Base-by-base conservation (phyloP, 2,888 invertebrate genomes). In the Perdita meconis region DNA sequence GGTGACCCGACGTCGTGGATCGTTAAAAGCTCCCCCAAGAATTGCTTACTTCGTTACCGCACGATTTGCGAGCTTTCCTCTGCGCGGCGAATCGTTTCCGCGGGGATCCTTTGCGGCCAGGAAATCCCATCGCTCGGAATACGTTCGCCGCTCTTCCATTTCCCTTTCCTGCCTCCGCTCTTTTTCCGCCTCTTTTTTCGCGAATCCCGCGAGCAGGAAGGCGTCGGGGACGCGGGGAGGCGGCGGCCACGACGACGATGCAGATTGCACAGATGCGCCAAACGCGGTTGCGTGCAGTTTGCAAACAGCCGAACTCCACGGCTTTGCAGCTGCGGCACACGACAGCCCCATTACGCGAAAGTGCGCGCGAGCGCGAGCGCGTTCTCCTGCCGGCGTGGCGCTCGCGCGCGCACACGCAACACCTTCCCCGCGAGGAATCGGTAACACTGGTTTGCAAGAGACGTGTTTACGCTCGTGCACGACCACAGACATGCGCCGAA, bases 311-410 rank as follows among this genome's bases (percentile, higher is more conserved):
- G 53, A 73, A 73, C 60, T 55, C 38, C 47, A 10, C 19, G 2
- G 55, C 13, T 8, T 63, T 30, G 71, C 78, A 78, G 78, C 78
- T 78, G 78, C 42, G 78, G 67, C 72, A 53, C 63, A 78, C 78
- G 78, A 70, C 61, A 66, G 42, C 40, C 55, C 70, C 70, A 77
- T 78, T 77, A 78, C 63, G 60, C 55, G 77, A 78, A 71, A n/a
- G n/a, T n/a, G n/a, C n/a, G n/a, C n/a, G n/a, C n/a, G n/a, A n/a
- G n/a, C n/a, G n/a, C n/a, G n/a, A n/a, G n/a, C n/a, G n/a, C n/a
- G n/a, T n/a, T n/a, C n/a, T n/a, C n/a, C n/a, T n/a, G n/a, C n/a
- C n/a, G n/a, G n/a, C n/a, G n/a, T n/a, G n/a, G n/a, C n/a, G n/a
- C n/a, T n/a, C n/a, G n/a, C n/a, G n/a, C n/a, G n/a, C 78, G 77